Percentiles rank a stretch among this genome's conserved stretches.
These are phyloP conservation scores for Seriola aureovittata DNA, from an alignment of 2,113 vertebrate genomes.

Conservation along the genomic window DNA sequence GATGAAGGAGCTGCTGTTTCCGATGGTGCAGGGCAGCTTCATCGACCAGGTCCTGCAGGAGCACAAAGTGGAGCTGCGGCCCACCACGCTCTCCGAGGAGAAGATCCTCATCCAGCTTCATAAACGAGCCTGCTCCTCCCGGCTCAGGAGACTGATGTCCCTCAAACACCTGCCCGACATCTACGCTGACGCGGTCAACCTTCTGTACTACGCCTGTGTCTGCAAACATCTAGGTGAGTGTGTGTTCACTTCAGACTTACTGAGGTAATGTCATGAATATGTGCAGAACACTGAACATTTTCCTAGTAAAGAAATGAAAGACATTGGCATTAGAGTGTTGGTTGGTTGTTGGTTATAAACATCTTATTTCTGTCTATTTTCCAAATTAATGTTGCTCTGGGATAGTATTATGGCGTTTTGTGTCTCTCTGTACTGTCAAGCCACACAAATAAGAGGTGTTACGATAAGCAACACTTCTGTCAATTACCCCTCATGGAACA, in stretches of 20 bases:
- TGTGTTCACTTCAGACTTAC: neutral
- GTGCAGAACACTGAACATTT: neutral
- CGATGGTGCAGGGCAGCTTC: constrained; percentile 83
- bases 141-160: constrained; percentile 92
- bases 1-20: constrained; percentile 94
- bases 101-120: constrained; percentile 89
- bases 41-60: constrained; percentile 95
- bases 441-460: constrained; percentile 6
- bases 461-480: constrained; percentile 6
- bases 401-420: neutral
- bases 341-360: neutral
- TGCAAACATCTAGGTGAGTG: constrained; percentile 91
- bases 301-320: neutral
- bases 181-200: constrained; percentile 85
- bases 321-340: neutral
- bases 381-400: neutral
- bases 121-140: constrained; percentile 90
- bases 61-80: constrained; percentile 92
- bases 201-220: constrained; percentile 88
- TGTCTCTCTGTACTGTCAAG: neutral
- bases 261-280: neutral
- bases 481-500: constrained; percentile 5
- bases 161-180: constrained; percentile 91
- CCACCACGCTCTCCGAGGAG: constrained; percentile 95
- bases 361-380: neutral